These are phyloP conservation scores for Ellobium chinense DNA, from an alignment of 2,888 invertebrate genomes.

Conservation along the genomic window DNA sequence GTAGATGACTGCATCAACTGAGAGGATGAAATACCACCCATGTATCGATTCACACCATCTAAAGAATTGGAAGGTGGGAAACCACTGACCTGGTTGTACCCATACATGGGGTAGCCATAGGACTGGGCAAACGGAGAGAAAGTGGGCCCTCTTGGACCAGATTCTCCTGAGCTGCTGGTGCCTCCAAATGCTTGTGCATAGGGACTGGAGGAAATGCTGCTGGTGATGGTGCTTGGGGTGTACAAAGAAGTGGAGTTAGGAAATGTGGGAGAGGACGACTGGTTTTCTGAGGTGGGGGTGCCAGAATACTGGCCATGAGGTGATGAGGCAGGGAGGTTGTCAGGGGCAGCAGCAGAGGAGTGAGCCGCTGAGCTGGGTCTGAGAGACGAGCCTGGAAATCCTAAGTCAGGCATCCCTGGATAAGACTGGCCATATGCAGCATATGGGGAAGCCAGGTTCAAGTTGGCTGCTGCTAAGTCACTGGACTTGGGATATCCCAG, in stretches of 20 bases:
- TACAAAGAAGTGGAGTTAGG: slow-evolving; percentile 41
- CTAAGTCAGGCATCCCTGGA: slow-evolving; percentile 37
- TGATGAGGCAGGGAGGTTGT: slow-evolving; percentile 39
- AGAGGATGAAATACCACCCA: slow-evolving; percentile 44
- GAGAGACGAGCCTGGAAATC: slow-evolving; percentile 34
- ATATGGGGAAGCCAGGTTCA: slow-evolving; percentile 42
- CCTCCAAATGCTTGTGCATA: slow-evolving; percentile 48
- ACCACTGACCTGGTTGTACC: slow-evolving; percentile 44
- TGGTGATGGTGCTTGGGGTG: slow-evolving; percentile 37
- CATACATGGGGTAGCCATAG: slow-evolving; percentile 47
- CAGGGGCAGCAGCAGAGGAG: slow-evolving; percentile 39
- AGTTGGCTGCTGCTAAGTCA: slow-evolving; percentile 38
- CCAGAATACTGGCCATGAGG: slow-evolving; percentile 46
- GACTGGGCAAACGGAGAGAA: slow-evolving; percentile 44
- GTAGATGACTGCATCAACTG: slow-evolving; percentile 40
- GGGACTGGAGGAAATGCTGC: slow-evolving; percentile 43
- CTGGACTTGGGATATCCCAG: slow-evolving; percentile 40
- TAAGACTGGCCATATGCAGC: slow-evolving; percentile 45
- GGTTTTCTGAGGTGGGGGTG: slow-evolving; percentile 42
- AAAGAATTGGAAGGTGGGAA: slow-evolving; percentile 38
- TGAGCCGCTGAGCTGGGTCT: slow-evolving; percentile 32
- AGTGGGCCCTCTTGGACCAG: slow-evolving; percentile 17
- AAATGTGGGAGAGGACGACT: slow-evolving; percentile 41
- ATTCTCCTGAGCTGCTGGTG: slow-evolving; percentile 24
- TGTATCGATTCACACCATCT: slow-evolving; percentile 43